Base-by-base conservation (phyloP, 2,113 vertebrate species). In the Galbula dea region DNA sequence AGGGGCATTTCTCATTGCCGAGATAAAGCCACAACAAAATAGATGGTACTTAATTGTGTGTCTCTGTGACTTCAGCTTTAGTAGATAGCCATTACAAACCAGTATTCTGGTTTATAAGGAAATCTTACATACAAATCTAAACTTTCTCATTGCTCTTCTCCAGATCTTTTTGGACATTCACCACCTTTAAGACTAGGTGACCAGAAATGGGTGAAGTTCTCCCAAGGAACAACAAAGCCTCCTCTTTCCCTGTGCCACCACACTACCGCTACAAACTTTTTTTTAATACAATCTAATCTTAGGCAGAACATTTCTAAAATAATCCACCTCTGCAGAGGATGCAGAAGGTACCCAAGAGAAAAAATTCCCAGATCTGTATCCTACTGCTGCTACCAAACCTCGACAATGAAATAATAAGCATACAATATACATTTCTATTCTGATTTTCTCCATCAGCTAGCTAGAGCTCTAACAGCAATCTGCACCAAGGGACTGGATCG, bases 401-500 rank as follows among this genome's bases (percentile, higher is more conserved):
- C 59, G 2, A 81, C 90, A 94, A 86, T 11, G 37, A 97, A 95
- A 95, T 90, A 91, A 93, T 94, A 82, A 89, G 92, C 89, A 88
- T 83, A 89, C 79, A 92, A 81, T 77, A 95, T 89, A 78, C 75
- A 91, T 86, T 91, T 95, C 95, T 78, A 67, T 73, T 92, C 97
- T 89, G 96, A 94, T 71, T 95, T 92, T 95, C 94, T 95, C 94
- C 68, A 94, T 61, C 3, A 51, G 92, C 93, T 94, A 96, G 82
- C 55, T 93, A 48, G 85, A 90, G 95, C 89, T 84, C 86, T 93
- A 97, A 89, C 93, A 95, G 96, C 95, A 89, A 88, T 93, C 78
- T 85, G 54, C 83, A 68, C 22, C 7, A 36, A 86, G 93, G 89
- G 89, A 94, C 23, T 97, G 97, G 97, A 94, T 79, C 30, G 8